A percentile compares a stretch with the other conserved stretches of the same genome.
phyloP scores from a whole-genome alignment of 2,888 invertebrate genomes.

The Conistra vaccinii region DNA sequence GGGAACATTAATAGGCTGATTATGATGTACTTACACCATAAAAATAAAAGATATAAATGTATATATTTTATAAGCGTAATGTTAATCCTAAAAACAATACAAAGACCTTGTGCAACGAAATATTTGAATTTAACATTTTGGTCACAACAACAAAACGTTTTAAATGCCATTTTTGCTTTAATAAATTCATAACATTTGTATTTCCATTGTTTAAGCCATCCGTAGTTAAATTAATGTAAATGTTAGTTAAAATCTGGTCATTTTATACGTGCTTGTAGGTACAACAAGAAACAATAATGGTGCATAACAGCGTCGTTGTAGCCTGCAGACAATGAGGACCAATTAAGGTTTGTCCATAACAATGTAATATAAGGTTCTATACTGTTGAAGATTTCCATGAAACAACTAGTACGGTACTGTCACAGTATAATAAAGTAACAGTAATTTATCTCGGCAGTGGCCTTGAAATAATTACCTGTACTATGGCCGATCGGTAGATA shows the following conservation, averaged over 20 bases:
- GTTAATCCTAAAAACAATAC: not conserved
- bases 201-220: not conserved
- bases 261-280: not conserved
- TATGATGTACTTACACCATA: not conserved
- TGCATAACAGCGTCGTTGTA: slow-evolving; percentile 1
- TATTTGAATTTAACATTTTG: not conserved
- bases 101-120: not conserved
- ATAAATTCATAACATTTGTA: slow-evolving; percentile 6
- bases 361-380: slow-evolving; percentile 1
- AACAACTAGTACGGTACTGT: not conserved
- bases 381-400: not conserved
- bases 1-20: no score
- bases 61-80: not conserved
- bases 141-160: not conserved
- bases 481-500: no score
- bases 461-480: not conserved
- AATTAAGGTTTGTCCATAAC: slow-evolving; percentile 9
- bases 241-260: not conserved
- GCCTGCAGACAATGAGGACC: not conserved
- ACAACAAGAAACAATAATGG: slow-evolving; percentile 6
- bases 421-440: no score
- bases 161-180: not conserved
- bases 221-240: not conserved
- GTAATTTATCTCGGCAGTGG: no score
- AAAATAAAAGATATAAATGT: not conserved